Percentiles rank a stretch among this genome's conserved stretches.
Conservation (phyloP, 2,113 vertebrate genomes). For the Festucalex cinctus region DNA sequence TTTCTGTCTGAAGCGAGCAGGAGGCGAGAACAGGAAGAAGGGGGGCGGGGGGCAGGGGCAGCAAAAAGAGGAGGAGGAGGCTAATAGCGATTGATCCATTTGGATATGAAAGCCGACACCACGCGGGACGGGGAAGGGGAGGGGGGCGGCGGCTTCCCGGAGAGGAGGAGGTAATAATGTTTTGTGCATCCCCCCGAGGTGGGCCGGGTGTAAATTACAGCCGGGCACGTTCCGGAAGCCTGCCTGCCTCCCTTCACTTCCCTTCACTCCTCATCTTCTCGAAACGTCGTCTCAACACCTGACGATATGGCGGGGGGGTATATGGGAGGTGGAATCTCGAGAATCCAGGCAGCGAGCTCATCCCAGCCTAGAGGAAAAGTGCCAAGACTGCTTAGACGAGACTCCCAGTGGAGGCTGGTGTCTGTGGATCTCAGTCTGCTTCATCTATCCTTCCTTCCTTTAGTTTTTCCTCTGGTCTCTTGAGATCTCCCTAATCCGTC, state of each 20-base stretch:
- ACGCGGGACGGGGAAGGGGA: constrained; percentile 34
- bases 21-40: constrained; percentile 23
- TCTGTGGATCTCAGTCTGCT: no score
- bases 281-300: not conserved
- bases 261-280: constrained; percentile 32
- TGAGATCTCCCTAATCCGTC: no score
- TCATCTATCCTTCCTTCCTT: no score
- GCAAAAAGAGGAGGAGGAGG: constrained; percentile 11
- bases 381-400: no score
- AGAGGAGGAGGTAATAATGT: constrained; percentile 65
- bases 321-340: no score
- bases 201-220: constrained; percentile 73
- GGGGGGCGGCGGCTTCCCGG: constrained; percentile 46
- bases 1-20: constrained; percentile 23
- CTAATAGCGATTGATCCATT: constrained; percentile 63
- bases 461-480: no score
- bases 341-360: constrained; percentile 2
- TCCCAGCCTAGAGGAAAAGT: no score
- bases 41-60: constrained; percentile 10
- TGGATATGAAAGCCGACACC: constrained; percentile 66
- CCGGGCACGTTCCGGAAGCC: constrained; percentile 50
- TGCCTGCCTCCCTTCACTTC: constrained; percentile 45
- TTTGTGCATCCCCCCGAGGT: constrained; percentile 61
- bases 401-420: no score
- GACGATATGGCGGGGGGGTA: not conserved